A percentile compares a stretch with the other conserved stretches of the same genome.
phyloP scores from a whole-genome alignment of 2,888 invertebrate genomes.

The Pterostichus niger region DNA sequence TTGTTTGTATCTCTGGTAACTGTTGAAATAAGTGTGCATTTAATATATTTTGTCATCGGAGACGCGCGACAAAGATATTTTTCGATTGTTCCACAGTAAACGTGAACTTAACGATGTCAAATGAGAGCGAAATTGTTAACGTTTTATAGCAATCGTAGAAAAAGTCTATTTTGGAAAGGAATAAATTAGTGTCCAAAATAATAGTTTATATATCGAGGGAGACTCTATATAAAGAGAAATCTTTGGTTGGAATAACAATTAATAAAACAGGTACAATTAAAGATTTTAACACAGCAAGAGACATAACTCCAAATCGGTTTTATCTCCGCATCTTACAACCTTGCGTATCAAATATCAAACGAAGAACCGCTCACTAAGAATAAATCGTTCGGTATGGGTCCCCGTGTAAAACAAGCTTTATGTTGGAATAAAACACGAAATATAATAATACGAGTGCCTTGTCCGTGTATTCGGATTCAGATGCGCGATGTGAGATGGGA shows the following conservation, averaged over 20 bases:
- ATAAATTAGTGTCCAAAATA: conserved; percentile 23
- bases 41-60: no score
- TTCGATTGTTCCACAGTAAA: no score
- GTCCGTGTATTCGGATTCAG: conserved; percentile 52
- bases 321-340: conserved; percentile 46
- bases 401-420: conserved; percentile 64
- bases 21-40: no score
- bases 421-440: conserved; percentile 64
- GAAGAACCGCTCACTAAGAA: conserved; percentile 31
- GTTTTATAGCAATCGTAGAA: no score
- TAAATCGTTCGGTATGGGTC: conserved; percentile 57
- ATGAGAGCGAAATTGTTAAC: no score
- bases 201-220: conserved; percentile 16
- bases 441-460: conserved; percentile 57
- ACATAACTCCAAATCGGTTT: conserved; percentile 49
- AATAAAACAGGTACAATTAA: conserved; percentile 56
- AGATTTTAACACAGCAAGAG: conserved; percentile 52
- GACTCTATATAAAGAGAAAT: neutral
- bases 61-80: no score
- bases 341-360: conserved; percentile 59
- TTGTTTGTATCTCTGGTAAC: no score
- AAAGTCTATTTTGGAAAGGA: neutral
- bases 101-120: no score
- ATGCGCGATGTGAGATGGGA: conserved; percentile 36
- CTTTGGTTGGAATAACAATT: conserved; percentile 39